phyloP scores from a whole-genome alignment of 2,888 invertebrate species.

The Lysandra coridon region DNA sequence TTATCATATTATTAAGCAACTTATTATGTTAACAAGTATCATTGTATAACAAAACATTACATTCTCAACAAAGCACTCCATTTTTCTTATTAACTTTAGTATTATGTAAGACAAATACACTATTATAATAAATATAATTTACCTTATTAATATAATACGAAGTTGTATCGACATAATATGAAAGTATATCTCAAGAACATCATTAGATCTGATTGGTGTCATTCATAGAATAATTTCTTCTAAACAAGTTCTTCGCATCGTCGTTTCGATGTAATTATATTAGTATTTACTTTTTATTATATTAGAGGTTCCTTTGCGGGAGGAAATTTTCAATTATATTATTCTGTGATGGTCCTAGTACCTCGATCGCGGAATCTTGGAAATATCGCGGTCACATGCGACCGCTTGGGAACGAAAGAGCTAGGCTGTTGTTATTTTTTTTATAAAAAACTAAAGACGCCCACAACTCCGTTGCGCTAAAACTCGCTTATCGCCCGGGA shows the following conservation, averaged over 20 bases:
- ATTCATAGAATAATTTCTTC: neutral
- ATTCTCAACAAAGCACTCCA: neutral
- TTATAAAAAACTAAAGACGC: too few species aligned
- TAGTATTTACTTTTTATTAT: neutral
- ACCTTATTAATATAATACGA: neutral
- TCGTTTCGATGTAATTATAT: neutral
- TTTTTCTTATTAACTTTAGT: neutral
- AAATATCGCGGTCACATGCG: too few species aligned
- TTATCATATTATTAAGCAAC: neutral
- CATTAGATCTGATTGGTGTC: neutral
- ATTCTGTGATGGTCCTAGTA: neutral
- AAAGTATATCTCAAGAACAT: neutral
- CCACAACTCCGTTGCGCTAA: too few species aligned
- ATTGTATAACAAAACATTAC: neutral
- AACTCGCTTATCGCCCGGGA: too few species aligned
- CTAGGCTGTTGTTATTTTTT: too few species aligned
- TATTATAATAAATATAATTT: neutral
- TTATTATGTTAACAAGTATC: neutral
- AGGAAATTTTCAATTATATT: neutral
- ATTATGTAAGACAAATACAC: neutral
- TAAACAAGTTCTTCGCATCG: neutral
- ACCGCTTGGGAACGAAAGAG: too few species aligned
- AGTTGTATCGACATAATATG: neutral
- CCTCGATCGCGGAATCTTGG: too few species aligned
- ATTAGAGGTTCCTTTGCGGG: neutral